These are phyloP conservation scores for Ammospiza caudacuta DNA, from an alignment of 2,113 vertebrate species.

Conservation along the genomic window DNA sequence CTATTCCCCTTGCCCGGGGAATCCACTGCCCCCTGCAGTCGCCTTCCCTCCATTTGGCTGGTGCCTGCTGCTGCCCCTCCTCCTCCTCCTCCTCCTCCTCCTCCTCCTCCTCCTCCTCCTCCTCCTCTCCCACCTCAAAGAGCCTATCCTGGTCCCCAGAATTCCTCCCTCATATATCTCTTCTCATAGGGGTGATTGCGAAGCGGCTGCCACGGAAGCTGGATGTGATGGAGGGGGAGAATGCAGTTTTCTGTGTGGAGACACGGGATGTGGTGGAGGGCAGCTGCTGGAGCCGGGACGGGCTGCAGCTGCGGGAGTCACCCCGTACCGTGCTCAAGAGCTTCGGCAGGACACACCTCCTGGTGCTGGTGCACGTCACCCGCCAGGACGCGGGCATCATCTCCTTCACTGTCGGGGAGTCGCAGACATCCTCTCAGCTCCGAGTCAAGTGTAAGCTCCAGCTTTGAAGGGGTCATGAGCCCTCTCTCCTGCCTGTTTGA, in stretches of 20 bases:
- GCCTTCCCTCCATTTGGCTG: not conserved
- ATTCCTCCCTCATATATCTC: not conserved
- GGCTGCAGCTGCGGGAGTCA: conserved; percentile 82
- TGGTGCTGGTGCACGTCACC: conserved; percentile 92
- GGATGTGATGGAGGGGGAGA: conserved; percentile 94
- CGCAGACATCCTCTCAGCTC: conserved; percentile 90
- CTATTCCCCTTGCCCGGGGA: not conserved
- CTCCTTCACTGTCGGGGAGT: conserved; percentile 86
- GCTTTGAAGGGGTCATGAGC: not conserved
- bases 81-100: not conserved
- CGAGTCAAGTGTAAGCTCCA: conserved; percentile 89
- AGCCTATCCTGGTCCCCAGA: not conserved
- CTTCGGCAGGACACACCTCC: conserved; percentile 90
- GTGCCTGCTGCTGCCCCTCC: not conserved
- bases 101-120: no score
- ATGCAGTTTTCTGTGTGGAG: conserved; percentile 94
- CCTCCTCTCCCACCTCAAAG: not conserved
- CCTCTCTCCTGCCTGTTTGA: not conserved
- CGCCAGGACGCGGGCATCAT: conserved; percentile 89
- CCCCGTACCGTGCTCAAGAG: conserved; percentile 87
- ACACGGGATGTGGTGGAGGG: conserved; percentile 85
- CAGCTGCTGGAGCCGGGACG: conserved; percentile 89
- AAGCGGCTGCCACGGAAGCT: conserved; percentile 91
- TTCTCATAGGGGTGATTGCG: conserved; percentile 65
- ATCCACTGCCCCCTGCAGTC: not conserved